A percentile compares a stretch with the other conserved stretches of the same genome.
Conservation (phyloP, 2,113 vertebrate species). For the Columbina picui region DNA sequence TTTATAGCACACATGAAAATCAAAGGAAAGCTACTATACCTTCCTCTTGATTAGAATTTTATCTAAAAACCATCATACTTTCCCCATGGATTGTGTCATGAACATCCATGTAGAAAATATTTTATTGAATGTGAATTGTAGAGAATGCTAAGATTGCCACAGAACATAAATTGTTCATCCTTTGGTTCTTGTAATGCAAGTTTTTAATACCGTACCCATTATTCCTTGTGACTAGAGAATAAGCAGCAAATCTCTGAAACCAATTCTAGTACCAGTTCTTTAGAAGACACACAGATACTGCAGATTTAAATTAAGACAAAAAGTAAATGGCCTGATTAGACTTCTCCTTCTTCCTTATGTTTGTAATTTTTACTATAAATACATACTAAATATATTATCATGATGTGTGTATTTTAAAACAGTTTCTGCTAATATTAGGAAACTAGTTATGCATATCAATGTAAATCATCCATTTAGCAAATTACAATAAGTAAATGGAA, state of each 20-base stretch:
- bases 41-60: background rate
- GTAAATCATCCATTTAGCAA: background rate
- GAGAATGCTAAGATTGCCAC: background rate
- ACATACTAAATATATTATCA: background rate
- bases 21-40: background rate
- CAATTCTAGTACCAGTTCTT: too few species aligned
- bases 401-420: background rate
- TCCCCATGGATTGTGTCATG: background rate
- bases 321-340: background rate
- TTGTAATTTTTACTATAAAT: background rate
- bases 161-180: background rate
- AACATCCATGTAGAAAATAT: background rate
- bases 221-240: background rate
- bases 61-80: background rate
- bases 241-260: background rate
- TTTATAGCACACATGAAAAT: background rate
- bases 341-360: background rate
- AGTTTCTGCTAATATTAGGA: background rate
- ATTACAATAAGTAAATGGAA: background rate
- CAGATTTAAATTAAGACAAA: background rate
- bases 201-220: background rate
- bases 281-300: background rate
- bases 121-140: background rate
- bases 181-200: background rate
- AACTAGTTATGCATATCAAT: background rate